Percentiles rank a stretch among this genome's conserved stretches.
These are phyloP conservation scores for Sphinx pinastri DNA, from an alignment of 2,888 invertebrate species.

Conservation along the genomic window DNA sequence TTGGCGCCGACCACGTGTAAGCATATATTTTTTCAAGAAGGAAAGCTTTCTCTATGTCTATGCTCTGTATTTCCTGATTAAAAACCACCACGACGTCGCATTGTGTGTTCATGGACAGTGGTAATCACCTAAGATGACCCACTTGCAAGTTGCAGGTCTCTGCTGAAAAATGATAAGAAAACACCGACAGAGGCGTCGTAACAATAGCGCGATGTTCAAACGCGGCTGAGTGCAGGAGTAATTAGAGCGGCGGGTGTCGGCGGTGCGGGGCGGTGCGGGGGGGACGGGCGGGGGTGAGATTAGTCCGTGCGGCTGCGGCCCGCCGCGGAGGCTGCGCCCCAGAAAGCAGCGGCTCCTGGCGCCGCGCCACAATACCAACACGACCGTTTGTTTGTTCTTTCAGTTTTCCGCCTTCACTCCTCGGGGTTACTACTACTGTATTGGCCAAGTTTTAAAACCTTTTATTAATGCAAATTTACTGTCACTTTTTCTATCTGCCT, in stretches of 20 bases:
- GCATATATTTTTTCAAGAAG: too few relatives aligned
- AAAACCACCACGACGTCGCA: too few relatives aligned
- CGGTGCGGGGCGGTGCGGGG: background rate
- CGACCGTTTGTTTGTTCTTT: slow-evolving; percentile 48
- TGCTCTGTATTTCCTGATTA: too few relatives aligned
- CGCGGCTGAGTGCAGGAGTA: background rate
- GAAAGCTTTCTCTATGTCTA: too few relatives aligned
- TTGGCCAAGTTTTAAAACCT: too few relatives aligned
- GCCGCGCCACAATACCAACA: slow-evolving; percentile 38
- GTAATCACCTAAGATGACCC: too few relatives aligned
- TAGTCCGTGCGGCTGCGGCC: background rate
- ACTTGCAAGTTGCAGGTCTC: too few relatives aligned
- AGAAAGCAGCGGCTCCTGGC: slow-evolving; percentile 32
- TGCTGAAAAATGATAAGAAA: background rate
- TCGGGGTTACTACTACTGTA: background rate
- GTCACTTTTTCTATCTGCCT: too few relatives aligned
- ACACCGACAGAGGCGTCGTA: background rate
- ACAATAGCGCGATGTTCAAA: slow-evolving; percentile 1
- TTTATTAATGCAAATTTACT: too few relatives aligned
- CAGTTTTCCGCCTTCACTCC: slow-evolving; percentile 39
- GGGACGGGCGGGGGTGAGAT: background rate
- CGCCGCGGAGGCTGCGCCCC: slow-evolving; percentile 33
- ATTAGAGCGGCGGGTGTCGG: background rate
- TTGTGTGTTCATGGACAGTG: too few relatives aligned
- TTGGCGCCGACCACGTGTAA: too few relatives aligned